Conservation (phyloP, 1,140 invertebrate genomes). For the Adelges cooleyi region DNA sequence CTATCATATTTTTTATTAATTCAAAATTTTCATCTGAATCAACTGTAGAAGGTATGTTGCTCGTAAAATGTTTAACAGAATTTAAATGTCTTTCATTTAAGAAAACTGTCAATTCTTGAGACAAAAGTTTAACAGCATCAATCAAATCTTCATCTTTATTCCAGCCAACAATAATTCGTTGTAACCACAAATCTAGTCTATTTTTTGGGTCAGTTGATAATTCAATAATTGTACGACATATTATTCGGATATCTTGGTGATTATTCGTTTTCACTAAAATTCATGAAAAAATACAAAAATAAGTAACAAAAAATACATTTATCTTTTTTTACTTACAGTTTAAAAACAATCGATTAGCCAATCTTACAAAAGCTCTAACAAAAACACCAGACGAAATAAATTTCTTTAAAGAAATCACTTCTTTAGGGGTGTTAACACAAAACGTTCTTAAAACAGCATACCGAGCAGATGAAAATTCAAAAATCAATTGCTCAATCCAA, state of each 20-base stretch:
- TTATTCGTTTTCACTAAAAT: slow-evolving; percentile 8
- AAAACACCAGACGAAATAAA: slow-evolving; percentile 25
- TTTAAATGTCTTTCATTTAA: slow-evolving; percentile 7
- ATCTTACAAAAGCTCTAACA: slow-evolving; percentile 9
- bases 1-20: slow-evolving; percentile 16
- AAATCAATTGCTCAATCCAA: slow-evolving; percentile 23
- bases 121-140: background rate
- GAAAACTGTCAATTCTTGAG: background rate
- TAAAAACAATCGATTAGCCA: slow-evolving; percentile 11
- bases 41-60: background rate
- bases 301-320: background rate
- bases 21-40: slow-evolving; percentile 24
- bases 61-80: slow-evolving; percentile 2
- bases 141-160: slow-evolving; percentile 22
- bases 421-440: background rate
- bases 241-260: slow-evolving; percentile 11
- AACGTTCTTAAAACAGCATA: slow-evolving; percentile 15
- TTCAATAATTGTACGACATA: slow-evolving; percentile 14
- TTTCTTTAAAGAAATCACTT: slow-evolving; percentile 1
- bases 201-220: slow-evolving; percentile 15
- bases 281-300: background rate
- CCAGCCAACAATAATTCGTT: slow-evolving; percentile 24
- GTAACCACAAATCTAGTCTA: slow-evolving; percentile 23
- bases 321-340: background rate
- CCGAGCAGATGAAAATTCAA: slow-evolving; percentile 2